Conservation (phyloP, 2,888 invertebrate genomes). For the Drosophila recens region DNA sequence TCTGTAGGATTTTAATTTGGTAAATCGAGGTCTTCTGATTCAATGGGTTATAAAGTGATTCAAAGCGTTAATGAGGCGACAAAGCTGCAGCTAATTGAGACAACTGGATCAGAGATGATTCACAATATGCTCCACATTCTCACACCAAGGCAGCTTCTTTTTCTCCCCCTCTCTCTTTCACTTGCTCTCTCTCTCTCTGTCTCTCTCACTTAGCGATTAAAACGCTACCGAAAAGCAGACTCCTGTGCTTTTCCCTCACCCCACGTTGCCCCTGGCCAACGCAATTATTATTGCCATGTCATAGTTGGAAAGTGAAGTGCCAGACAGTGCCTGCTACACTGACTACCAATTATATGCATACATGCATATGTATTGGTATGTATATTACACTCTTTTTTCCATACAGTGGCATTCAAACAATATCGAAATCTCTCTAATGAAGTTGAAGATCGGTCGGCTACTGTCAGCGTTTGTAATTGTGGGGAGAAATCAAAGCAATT, state of each 20-base stretch:
- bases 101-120: conserved; percentile 66
- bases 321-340: conserved; percentile 42
- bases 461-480: conserved; percentile 82
- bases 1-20: not conserved
- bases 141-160: conserved; percentile 21
- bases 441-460: conserved; percentile 83
- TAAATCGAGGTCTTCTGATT: not conserved
- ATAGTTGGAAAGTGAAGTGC: conserved; percentile 79
- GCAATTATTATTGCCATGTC: conserved; percentile 81
- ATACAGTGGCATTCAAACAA: conserved; percentile 80
- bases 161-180: not conserved
- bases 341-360: conserved; percentile 67
- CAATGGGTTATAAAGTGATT: conserved; percentile 46
- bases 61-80: conserved; percentile 45
- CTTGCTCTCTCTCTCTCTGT: not conserved
- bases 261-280: conserved; percentile 24
- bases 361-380: conserved; percentile 13
- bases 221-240: conserved; percentile 60
- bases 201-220: conserved; percentile 39
- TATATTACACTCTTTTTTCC: conserved; percentile 29
- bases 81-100: conserved; percentile 71
- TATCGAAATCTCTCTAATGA: conserved; percentile 82
- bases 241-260: conserved; percentile 1
- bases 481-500: conserved; percentile 57
- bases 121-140: conserved; percentile 56